phyloP scores from a whole-genome alignment of 2,888 invertebrate genomes.

The Trilocha varians region DNA sequence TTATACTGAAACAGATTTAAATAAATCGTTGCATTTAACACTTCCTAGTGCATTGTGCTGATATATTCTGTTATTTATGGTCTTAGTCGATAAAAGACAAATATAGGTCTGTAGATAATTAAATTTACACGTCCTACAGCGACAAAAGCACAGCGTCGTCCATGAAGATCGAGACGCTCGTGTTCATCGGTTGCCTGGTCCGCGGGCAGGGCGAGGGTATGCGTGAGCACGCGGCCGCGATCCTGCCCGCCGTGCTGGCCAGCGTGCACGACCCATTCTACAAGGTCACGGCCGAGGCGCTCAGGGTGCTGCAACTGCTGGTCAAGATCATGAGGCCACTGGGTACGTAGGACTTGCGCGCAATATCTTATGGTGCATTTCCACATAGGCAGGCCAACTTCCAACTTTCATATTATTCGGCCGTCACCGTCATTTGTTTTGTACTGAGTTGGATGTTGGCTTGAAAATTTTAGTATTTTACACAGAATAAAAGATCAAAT shows the following conservation, averaged over 20 bases:
- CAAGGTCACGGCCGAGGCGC: conserved; percentile 97
- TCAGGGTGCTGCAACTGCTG: conserved; percentile 92
- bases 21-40: neutral
- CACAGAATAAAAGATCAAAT: no score
- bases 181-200: conserved; percentile 90
- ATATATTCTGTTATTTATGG: neutral
- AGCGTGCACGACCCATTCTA: conserved; percentile 97
- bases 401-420: no score
- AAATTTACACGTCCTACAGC: no score
- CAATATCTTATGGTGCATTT: no score
- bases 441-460: no score
- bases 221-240: conserved; percentile 82
- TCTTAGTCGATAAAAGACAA: neutral
- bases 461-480: no score
- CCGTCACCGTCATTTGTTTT: no score
- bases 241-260: conserved; percentile 88
- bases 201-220: conserved; percentile 86
- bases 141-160: conserved; percentile 96
- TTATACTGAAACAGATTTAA: no score
- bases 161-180: conserved; percentile 97
- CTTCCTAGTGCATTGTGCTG: neutral
- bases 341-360: conserved; percentile 74
- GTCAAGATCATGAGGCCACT: conserved; percentile 94
- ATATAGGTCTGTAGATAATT: no score
- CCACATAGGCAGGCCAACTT: no score